Evolutionary conservation across 2,113 vertebrate genomes (phyloP), one percentile per base, ranked within the genome.

Genomic region (Trogon surrucura): DNA sequence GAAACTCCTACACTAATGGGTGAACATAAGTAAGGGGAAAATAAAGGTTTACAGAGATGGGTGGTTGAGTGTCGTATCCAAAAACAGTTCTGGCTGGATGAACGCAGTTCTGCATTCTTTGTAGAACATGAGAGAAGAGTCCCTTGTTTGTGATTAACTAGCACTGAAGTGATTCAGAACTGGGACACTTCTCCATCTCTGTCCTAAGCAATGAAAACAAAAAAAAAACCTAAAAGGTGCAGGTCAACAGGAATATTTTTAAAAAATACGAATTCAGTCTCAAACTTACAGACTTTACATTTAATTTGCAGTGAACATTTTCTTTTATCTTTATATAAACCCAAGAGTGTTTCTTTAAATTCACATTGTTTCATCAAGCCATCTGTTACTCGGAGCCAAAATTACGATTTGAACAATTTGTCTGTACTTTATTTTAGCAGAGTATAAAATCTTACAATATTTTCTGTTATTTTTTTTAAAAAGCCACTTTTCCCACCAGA

Each of bases 351-450:
- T 89, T 54, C 41, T 84, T 83, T 74, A 90, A 92, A 96, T 89
- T 48, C 62, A 34, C 45, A 60, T 70, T 95, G 75, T 96, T 96
- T 90, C 73, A 87, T 83, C 65, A 88, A 70, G 54, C 74, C 83
- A 96, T 84, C 77, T 80, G 80, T 88, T 87, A 86, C 54, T 73
- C 0, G 0, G 7, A 96, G 93, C 23, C 91, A 85, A 87, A 94
- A 88, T 21, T 65, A 47, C 58, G 84, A 57, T 80, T 79, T 87
- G 48, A 97, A 93, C 21, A 67, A 92, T 85, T 95, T 65, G 64
- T 11, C 11, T 50, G 5, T 53, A 84, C 84, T 82, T 95, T 89
- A 80, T 78, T 91, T 92, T 62, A 89, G 62, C 47, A 77, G 8
- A 48, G 47, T 36, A 85, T 70, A 62, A 85, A 95, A 91, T 65